Conservation (phyloP, 2,888 invertebrate species). For the Aelia acuminata region DNA sequence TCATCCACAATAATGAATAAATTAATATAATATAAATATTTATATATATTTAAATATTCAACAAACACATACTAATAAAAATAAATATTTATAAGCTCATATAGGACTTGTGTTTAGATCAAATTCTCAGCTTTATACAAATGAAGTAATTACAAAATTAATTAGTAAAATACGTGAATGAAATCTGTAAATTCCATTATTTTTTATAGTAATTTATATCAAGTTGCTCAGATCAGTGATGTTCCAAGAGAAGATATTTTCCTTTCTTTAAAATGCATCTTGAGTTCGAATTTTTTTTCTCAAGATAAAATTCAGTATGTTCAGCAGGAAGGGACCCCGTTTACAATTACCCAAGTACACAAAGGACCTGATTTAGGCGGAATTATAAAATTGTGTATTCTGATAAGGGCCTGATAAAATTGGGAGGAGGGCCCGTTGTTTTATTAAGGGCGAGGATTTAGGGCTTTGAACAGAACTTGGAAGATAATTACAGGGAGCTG, state of each 20-base stretch:
- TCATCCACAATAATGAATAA: too few species aligned
- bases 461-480: slow-evolving; percentile 52
- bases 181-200: background rate
- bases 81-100: too few species aligned
- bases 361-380: slow-evolving; percentile 33
- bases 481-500: slow-evolving; percentile 59
- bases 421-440: slow-evolving; percentile 52
- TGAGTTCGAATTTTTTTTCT: background rate
- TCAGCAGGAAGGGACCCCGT: slow-evolving; percentile 33
- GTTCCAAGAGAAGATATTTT: background rate
- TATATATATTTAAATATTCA: too few species aligned
- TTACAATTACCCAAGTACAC: slow-evolving; percentile 44
- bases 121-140: too few species aligned
- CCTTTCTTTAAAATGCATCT: slow-evolving; percentile 24
- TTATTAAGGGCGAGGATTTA: slow-evolving; percentile 49
- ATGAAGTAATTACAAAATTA: too few species aligned
- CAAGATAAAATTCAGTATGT: slow-evolving; percentile 10
- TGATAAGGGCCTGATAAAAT: slow-evolving; percentile 46
- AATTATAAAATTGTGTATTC: slow-evolving; percentile 50
- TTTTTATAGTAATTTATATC: background rate
- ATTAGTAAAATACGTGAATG: too few species aligned
- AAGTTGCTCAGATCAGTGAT: background rate
- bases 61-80: too few species aligned
- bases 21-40: too few species aligned
- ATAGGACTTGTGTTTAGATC: too few species aligned